Evolutionary conservation across 2,888 invertebrate species (phyloP), one percentile per base, ranked within the genome.

Genomic region (Miltochrista miniata): DNA sequence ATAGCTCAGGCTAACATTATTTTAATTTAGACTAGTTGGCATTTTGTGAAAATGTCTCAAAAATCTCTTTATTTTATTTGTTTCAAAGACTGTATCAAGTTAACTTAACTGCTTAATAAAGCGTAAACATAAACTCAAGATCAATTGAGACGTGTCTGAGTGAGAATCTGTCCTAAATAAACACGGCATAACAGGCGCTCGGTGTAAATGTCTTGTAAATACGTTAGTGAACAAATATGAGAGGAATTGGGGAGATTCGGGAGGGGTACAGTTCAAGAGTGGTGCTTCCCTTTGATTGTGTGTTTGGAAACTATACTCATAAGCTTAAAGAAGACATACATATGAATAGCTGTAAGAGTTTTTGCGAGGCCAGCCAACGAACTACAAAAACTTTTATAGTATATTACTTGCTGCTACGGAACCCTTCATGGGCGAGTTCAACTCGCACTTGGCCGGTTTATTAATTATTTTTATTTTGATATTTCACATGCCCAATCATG

Each of bases 131-230:
- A 51, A 61, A 51, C 51, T 57, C 57, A 65, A 53, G 53, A 65
- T 41, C 53, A 35, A 54, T 53, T 61, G 56, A 50, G 61, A 50
- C 48, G 55, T 57, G 60, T 57, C 54, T 50, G 59, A 56, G 64
- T 67, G 70, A 70, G 70, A 75, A 79, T 74, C 67, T 70, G 74
- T 79, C 86, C 86, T 86, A 85, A 85, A 79, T 74, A 72, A 86
- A 86, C 82, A 83, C 55, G 66, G 62, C 58, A 70, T 72, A 72
- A 72, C 61, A 43, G 51, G 51, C 67, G 65, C 61, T 60, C 64
- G 57, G 70, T 74, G 71, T 73, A 74, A 74, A 76, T 72, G 76
- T 67, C 77, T 67, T 72, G 81, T 79, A 81, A 84, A 83, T 78
- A 83, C 73, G 67, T 61, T 70, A 68, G 74, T 63, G 75, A 72